Evolutionary conservation across 2,113 vertebrate genomes (phyloP).

Genomic region (Archilochus colubris): DNA sequence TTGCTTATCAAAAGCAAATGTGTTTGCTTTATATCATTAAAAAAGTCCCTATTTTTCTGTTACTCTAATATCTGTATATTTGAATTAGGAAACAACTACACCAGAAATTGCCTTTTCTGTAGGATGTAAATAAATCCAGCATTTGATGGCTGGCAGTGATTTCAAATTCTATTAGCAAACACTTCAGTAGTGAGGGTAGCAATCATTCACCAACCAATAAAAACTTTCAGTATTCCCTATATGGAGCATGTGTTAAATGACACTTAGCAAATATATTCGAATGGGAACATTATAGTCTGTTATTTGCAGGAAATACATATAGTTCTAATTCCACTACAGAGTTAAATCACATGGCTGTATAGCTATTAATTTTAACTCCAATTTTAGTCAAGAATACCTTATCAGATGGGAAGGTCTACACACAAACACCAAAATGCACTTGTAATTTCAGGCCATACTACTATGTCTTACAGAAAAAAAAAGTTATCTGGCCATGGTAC

Average conservation of each 20-base stretch:
- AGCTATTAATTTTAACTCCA: neutral
- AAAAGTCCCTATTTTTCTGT: neutral
- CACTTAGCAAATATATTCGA: neutral
- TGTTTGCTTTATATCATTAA: neutral
- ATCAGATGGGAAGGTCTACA: neutral
- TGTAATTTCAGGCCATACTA: neutral
- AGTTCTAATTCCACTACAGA: neutral
- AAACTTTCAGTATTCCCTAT: neutral
- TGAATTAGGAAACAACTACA: neutral
- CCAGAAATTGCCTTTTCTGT: neutral
- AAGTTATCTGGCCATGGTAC: neutral
- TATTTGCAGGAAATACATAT: neutral
- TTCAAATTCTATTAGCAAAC: neutral
- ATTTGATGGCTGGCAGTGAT: neutral
- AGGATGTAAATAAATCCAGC: neutral
- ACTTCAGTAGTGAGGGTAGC: neutral
- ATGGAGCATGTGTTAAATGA: accelerated
- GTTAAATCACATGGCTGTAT: neutral
- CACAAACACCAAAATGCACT: neutral
- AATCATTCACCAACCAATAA: neutral
- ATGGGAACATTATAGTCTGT: neutral
- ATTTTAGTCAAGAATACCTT: neutral
- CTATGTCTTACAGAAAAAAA: neutral
- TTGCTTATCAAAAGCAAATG: neutral
- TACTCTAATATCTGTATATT: neutral